Evolutionary conservation across 2,113 vertebrate genomes (phyloP).

Genomic region (Eubucco bourcierii): DNA sequence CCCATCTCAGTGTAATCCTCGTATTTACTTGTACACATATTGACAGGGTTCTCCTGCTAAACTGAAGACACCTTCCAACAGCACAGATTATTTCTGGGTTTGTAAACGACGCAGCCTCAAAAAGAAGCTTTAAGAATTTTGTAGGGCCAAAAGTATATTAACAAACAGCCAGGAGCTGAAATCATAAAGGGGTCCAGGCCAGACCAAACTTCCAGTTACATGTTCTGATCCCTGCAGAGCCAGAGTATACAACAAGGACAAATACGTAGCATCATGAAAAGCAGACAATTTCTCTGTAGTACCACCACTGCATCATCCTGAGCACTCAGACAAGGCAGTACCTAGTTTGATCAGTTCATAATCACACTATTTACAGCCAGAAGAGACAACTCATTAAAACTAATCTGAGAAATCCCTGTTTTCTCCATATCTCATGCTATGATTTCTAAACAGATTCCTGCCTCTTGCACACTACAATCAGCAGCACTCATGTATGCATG

Average conservation of each 20-base stretch:
- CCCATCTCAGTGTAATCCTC: background rate
- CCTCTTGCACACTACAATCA: background rate
- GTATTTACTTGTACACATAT: background rate
- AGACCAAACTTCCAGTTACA: background rate
- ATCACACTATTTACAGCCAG: rapidly evolving
- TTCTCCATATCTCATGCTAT: background rate
- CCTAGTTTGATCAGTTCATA: background rate
- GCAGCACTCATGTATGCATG: background rate
- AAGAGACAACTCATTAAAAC: background rate
- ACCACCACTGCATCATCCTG: rapidly evolving
- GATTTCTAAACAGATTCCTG: background rate
- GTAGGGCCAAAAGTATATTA: background rate
- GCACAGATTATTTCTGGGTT: background rate
- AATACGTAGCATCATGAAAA: background rate
- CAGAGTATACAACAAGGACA: background rate
- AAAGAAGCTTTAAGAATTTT: background rate
- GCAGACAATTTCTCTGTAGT: background rate
- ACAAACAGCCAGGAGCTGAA: background rate
- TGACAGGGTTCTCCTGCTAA: background rate
- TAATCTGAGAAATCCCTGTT: background rate
- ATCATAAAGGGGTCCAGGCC: background rate
- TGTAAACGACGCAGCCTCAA: background rate
- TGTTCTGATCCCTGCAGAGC: background rate
- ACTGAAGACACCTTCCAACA: background rate
- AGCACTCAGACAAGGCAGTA: background rate